Evolutionary conservation across 1,140 invertebrate genomes (phyloP).

Genomic region (Drosophila mauritiana): DNA sequence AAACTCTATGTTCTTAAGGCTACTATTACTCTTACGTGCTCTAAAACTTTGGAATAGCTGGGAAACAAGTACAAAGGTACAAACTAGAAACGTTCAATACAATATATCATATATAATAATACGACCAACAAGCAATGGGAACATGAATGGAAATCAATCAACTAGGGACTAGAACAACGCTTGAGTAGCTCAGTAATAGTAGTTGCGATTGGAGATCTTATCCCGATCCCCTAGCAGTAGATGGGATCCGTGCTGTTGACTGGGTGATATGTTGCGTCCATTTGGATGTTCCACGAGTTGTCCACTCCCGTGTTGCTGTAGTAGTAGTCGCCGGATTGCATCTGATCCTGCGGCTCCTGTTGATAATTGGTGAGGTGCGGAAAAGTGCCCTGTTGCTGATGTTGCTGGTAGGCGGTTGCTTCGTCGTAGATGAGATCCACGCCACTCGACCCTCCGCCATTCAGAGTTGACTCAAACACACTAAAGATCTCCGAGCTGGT

Average conservation of each 20-base stretch:
- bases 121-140: slow-evolving; percentile 58
- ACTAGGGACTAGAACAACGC: slow-evolving; percentile 83
- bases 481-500: slow-evolving; percentile 74
- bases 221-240: slow-evolving; percentile 47
- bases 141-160: slow-evolving; percentile 40
- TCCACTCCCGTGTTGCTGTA: slow-evolving; percentile 76
- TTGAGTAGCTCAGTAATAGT: slow-evolving; percentile 48
- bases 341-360: slow-evolving; percentile 46
- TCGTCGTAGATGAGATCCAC: slow-evolving; percentile 62
- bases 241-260: slow-evolving; percentile 25
- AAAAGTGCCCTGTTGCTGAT: slow-evolving; percentile 17
- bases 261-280: slow-evolving; percentile 58
- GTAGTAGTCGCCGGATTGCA: slow-evolving; percentile 65
- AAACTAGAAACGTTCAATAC: slow-evolving; percentile 60
- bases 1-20: slow-evolving; percentile 8
- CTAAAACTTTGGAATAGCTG: slow-evolving; percentile 78
- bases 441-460: slow-evolving; percentile 14
- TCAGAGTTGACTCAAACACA: slow-evolving; percentile 65
- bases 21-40: slow-evolving; percentile 51
- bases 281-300: slow-evolving; percentile 80
- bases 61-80: slow-evolving; percentile 59
- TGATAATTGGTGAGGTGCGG: slow-evolving; percentile 46
- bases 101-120: slow-evolving; percentile 46
- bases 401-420: slow-evolving; percentile 54
- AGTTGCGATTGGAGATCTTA: slow-evolving; percentile 26